Conservation (phyloP, 2,113 vertebrate genomes). For the Mustela lutreola region DNA sequence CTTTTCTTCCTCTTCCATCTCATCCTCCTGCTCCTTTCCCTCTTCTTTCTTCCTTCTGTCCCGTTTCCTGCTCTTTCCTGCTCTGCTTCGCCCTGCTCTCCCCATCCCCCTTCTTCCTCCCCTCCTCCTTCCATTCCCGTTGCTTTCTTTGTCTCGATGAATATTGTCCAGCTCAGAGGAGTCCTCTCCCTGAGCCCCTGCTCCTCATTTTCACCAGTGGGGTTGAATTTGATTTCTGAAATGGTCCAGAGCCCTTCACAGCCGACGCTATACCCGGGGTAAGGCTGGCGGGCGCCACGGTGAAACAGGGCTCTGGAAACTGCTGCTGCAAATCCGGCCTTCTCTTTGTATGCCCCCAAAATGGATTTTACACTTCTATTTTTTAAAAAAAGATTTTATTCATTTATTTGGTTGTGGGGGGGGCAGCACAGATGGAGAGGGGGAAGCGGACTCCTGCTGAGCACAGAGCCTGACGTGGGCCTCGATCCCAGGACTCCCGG, state of each 20-base stretch:
- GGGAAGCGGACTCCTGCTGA: background rate
- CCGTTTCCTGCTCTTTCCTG: too few relatives aligned
- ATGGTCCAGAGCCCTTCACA: background rate
- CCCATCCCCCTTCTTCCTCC: too few relatives aligned
- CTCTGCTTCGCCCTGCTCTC: background rate
- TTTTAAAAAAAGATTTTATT: background rate
- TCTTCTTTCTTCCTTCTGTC: background rate
- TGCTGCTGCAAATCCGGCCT: background rate
- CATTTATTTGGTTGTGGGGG: background rate
- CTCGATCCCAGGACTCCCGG: background rate
- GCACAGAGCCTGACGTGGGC: background rate
- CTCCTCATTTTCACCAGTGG: background rate
- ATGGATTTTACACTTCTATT: background rate
- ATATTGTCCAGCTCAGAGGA: background rate
- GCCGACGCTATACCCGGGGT: background rate
- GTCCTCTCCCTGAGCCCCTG: background rate
- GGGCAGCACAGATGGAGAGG: background rate
- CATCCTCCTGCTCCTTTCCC: background rate
- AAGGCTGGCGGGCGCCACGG: rapidly evolving
- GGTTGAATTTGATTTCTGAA: slow-evolving; percentile 22
- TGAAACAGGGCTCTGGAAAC: background rate
- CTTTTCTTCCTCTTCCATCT: background rate
- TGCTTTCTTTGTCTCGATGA: background rate
- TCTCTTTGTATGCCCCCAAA: background rate
- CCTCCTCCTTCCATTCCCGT: background rate